A percentile compares a stretch with the other conserved stretches of the same genome.
These are phyloP conservation scores for Bostrychus sinensis DNA, from an alignment of 2,113 vertebrate genomes.

Conservation along the genomic window DNA sequence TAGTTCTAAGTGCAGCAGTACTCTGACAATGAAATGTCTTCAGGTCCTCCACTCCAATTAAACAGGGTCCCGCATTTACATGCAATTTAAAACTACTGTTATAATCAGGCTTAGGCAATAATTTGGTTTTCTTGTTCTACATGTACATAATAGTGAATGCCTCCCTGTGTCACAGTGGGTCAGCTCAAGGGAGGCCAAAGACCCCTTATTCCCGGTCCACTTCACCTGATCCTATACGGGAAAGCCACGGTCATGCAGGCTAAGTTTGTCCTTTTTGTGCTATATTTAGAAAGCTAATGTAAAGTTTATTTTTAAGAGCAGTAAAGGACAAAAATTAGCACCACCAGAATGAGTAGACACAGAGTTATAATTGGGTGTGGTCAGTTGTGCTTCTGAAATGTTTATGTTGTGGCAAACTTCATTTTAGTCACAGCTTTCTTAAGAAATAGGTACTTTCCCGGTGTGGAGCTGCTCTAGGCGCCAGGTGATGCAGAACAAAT, in stretches of 20 bases:
- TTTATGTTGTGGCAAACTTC: conserved; percentile 71
- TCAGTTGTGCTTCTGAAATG: conserved; percentile 68
- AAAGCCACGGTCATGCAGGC: conserved; percentile 69
- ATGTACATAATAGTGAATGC: too few species aligned
- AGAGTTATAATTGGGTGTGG: conserved; percentile 68
- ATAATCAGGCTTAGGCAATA: too few species aligned
- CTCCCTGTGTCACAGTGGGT: conserved; percentile 42
- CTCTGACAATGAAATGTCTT: too few species aligned
- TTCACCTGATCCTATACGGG: conserved; percentile 63
- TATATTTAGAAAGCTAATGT: conserved; percentile 61
- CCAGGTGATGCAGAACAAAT: conserved; percentile 61
- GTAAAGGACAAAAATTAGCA: conserved; percentile 59
- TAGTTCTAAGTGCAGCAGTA: too few species aligned
- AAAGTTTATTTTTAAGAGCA: conserved; percentile 38
- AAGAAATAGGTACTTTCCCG: conserved; percentile 74
- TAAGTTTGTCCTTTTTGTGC: conserved; percentile 64
- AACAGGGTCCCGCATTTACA: too few species aligned
- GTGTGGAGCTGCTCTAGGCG: conserved; percentile 51
- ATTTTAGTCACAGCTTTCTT: conserved; percentile 61
- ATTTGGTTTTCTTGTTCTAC: too few species aligned
- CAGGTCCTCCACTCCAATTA: too few species aligned
- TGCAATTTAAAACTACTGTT: too few species aligned
- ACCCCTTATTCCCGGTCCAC: conserved; percentile 39
- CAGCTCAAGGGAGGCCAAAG: conserved; percentile 31
- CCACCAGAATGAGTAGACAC: conserved; percentile 69